A percentile compares a stretch with the other conserved stretches of the same genome.
These are phyloP conservation scores for Dryomyza anilis DNA, from an alignment of 2,888 invertebrate genomes.

Conservation along the genomic window DNA sequence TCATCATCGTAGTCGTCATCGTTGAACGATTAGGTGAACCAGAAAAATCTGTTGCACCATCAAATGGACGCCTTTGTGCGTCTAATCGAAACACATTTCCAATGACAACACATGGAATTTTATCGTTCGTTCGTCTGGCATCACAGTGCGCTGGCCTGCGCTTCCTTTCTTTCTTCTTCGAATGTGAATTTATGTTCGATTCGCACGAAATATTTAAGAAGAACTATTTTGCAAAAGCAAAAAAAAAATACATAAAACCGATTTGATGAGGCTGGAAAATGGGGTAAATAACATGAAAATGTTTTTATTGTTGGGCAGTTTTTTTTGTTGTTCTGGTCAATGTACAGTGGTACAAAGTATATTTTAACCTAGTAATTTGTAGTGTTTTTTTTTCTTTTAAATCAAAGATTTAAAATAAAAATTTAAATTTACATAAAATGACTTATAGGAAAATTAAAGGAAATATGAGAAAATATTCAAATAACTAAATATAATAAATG, in stretches of 20 bases:
- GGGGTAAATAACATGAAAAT: neutral
- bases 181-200: too few relatives aligned
- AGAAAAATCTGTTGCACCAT: conserved; percentile 9
- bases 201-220: neutral
- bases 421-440: too few relatives aligned
- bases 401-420: too few relatives aligned
- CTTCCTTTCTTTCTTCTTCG: neutral
- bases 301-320: neutral
- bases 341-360: neutral
- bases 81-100: neutral
- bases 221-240: neutral
- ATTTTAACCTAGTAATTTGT: too few relatives aligned
- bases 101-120: neutral
- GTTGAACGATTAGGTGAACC: too few relatives aligned
- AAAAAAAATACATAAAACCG: neutral
- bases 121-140: neutral
- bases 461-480: too few relatives aligned
- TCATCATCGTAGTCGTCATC: too few relatives aligned
- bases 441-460: too few relatives aligned
- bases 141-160: neutral
- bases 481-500: too few relatives aligned
- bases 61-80: neutral
- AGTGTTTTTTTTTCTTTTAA: too few relatives aligned
- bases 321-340: neutral
- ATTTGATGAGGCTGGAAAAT: too few relatives aligned